Base-by-base conservation (phyloP, 2,888 invertebrate species). In the Ephialtes manifestator region DNA sequence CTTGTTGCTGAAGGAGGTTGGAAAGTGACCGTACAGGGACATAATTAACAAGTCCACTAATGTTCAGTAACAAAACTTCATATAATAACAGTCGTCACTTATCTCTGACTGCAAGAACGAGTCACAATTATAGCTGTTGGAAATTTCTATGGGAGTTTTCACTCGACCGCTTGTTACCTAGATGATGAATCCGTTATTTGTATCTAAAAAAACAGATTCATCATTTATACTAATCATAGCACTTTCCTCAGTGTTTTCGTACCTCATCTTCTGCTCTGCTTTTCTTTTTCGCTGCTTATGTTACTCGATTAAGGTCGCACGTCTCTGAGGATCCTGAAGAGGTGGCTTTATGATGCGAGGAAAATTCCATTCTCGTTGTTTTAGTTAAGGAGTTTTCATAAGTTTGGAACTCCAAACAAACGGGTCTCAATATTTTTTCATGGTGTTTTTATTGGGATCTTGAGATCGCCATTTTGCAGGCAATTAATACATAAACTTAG, bases 251-350 rank as follows among this genome's bases (percentile, higher is more conserved):
- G 67, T 63, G 51, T 68, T 81, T 81, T 77, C 31, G 55, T 74
- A 18, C 51, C 8, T 8, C 39, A 13, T 35, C 35, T 28, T 28
- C 55, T 53, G 77, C 72, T 81, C 81, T 63, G 67, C 48, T 82
- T 85, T 85, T 85, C 78, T 79, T 76, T 65, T 82, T 20, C 75
- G 58, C 51, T 53, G 39, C 8, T 28, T 28, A 39, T 58, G 2
- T 53, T 60, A 60, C 71, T 77, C 84, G 84, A 84, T 84, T 81
- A 84, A 81, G 84, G 84, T 84, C 84, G 77, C 24, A 39, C 10
- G 39, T 39, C 43, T 35, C 55, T 35, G 58, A 20, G 31, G 51
- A 63, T 51, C 55, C 55, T 58, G 18, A 20, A 24, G 43, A 35
- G 53, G 24, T 48, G 51, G 18, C 15, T 70, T 53, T 43, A 39